Evolutionary conservation across 1,140 invertebrate genomes (phyloP).

Genomic region (Triops longicaudatus): DNA sequence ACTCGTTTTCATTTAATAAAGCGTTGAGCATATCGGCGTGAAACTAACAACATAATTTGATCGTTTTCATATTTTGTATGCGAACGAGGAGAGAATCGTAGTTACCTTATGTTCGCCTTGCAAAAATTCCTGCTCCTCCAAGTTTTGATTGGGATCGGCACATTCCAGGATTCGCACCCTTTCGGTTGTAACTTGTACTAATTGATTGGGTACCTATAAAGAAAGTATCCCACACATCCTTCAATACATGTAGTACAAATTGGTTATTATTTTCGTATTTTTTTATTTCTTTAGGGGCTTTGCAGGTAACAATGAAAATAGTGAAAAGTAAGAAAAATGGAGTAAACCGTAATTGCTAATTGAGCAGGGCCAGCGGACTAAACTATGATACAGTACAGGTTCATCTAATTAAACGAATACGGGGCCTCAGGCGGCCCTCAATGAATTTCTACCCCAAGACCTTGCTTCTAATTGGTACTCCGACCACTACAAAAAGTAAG

Average conservation of each 20-base stretch:
- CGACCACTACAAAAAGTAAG: too few species aligned
- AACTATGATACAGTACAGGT: too few species aligned
- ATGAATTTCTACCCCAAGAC: too few species aligned
- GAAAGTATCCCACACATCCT: background rate
- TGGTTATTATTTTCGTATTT: background rate
- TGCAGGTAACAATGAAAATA: too few species aligned
- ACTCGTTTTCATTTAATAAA: background rate
- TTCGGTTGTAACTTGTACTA: conserved; percentile 20
- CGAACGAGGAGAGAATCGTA: background rate
- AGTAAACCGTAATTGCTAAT: too few species aligned
- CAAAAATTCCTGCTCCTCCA: conserved; percentile 19
- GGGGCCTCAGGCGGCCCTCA: too few species aligned
- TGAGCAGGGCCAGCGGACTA: too few species aligned
- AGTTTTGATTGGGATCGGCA: conserved; percentile 18
- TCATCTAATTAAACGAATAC: too few species aligned
- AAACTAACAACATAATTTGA: background rate
- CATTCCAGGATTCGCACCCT: conserved; percentile 19
- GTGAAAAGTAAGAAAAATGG: too few species aligned
- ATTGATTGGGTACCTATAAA: background rate
- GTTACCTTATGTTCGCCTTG: conserved; percentile 17
- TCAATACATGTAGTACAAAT: too few species aligned
- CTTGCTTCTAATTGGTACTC: too few species aligned
- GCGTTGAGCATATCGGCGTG: conserved; percentile 25
- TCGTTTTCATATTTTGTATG: background rate
- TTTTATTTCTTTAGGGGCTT: too few species aligned